A percentile compares a stretch with the other conserved stretches of the same genome.
These are phyloP conservation scores for Schizotus pectinicornis DNA, from an alignment of 2,888 invertebrate genomes.

Conservation along the genomic window DNA sequence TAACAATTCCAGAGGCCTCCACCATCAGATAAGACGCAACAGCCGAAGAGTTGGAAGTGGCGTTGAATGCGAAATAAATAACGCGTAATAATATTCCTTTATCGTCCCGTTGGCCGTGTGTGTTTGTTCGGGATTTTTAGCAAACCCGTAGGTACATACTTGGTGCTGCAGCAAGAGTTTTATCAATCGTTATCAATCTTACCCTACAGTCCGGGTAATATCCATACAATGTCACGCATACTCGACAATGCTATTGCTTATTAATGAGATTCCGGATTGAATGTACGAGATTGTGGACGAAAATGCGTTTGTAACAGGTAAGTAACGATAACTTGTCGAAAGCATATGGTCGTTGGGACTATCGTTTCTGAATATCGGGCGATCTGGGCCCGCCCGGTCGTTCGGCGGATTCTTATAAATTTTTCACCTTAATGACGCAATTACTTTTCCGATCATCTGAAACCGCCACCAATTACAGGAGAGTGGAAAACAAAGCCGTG, in stretches of 20 bases:
- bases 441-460: slow-evolving; percentile 14
- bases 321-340: slow-evolving; percentile 40
- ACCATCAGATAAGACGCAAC: slow-evolving; percentile 14
- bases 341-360: slow-evolving; percentile 35
- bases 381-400: slow-evolving; percentile 10
- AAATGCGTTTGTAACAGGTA: slow-evolving; percentile 44
- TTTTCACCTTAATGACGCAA: slow-evolving; percentile 20
- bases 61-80: slow-evolving; percentile 28
- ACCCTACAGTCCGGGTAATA: slow-evolving; percentile 52
- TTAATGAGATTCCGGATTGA: slow-evolving; percentile 53
- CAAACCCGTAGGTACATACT: slow-evolving; percentile 19
- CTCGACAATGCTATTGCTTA: slow-evolving; percentile 56
- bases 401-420: slow-evolving; percentile 11
- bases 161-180: slow-evolving; percentile 40
- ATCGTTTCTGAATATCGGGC: slow-evolving; percentile 21
- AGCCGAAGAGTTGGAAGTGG: slow-evolving; percentile 18
- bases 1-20: slow-evolving; percentile 21
- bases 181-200: slow-evolving; percentile 53
- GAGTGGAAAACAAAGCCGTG: slow-evolving; percentile 3
- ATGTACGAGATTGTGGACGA: slow-evolving; percentile 42
- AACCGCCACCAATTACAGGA: slow-evolving; percentile 14
- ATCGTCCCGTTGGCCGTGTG: slow-evolving; percentile 34
- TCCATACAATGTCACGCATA: slow-evolving; percentile 59
- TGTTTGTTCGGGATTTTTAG: slow-evolving; percentile 41
- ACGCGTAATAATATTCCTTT: slow-evolving; percentile 34